A percentile compares a stretch with the other conserved stretches of the same genome.
Evolutionary conservation across 92 coral and sea anemone genomes (phyloP).

Genomic region (Pocillopora grandis): DNA sequence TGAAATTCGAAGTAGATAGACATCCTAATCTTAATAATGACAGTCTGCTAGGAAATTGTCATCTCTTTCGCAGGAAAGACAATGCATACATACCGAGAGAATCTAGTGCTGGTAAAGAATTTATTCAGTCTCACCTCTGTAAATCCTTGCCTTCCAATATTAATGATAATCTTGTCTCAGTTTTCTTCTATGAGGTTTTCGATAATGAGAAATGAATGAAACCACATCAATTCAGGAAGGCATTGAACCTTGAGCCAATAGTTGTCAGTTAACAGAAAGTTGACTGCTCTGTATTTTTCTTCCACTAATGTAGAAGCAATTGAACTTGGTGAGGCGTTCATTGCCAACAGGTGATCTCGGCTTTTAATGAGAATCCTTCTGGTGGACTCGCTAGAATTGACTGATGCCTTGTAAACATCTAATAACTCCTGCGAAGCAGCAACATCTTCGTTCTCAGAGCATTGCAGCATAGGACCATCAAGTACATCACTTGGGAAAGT

Average conservation of each 20-base stretch:
- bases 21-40: conserved; percentile 19
- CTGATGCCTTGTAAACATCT: conserved; percentile 16
- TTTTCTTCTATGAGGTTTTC: conserved; percentile 22
- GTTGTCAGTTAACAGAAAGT: not conserved
- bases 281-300: conserved; percentile 15
- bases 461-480: conserved; percentile 32
- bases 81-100: conserved; percentile 5
- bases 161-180: conserved; percentile 15
- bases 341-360: not conserved
- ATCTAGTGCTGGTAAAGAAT: conserved; percentile 6
- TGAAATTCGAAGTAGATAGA: conserved; percentile 19
- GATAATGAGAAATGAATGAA: conserved; percentile 1
- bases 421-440: not conserved
- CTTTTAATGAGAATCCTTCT: not conserved
- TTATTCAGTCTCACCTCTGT: conserved; percentile 28
- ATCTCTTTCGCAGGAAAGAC: conserved; percentile 13
- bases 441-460: conserved; percentile 18
- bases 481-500: conserved; percentile 21
- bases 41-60: conserved; percentile 23
- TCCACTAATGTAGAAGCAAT: conserved; percentile 4
- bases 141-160: conserved; percentile 18
- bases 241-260: not conserved
- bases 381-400: conserved; percentile 31
- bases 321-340: not conserved
- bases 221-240: conserved; percentile 14